Base-by-base conservation (phyloP, 1,140 invertebrate genomes). In the Alviniconcha marisindica region DNA sequence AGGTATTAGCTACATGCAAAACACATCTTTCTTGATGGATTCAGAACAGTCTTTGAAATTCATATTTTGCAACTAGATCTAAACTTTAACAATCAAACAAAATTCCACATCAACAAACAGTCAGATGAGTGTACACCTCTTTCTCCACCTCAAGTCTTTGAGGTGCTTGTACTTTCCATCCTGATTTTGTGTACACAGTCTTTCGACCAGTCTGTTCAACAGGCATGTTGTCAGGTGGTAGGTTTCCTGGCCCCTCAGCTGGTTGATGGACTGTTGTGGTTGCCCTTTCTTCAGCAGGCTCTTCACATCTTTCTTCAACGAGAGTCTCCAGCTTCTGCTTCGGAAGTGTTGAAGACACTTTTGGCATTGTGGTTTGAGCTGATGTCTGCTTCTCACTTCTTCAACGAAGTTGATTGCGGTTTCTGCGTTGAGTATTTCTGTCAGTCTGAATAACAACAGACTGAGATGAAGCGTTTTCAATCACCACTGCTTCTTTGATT, bases 401-500 rank as follows among this genome's bases (percentile, higher is more conserved):
- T 66, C 28, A 10, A 18, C 63, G 63, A 66, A 66, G 63, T 66
- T 66, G 63, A 66, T 10, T 66, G 63, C 28, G 28, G 28, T 66
- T 66, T 66, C 69, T 71, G 33, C 14, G 33, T 15, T 40, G 0
- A 40, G 69, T 15, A 71, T 36, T 36, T 5, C 14, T 18, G 36
- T 71, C 36, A 38, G 36, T 71, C 36, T 71, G 69, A 40, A 71
- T 21, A 15, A 40, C 33, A 40, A 40, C 33, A 38, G 69, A 71
- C 33, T 18, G 36, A 71, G 69, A 14, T 40, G 69, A 40, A 40
- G 69, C 33, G 10, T 38, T 71, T 40, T 38, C 36, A 15, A 14
- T 40, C 69, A 71, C 69, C 15, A 71, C 69, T 7, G 69, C 69
- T 40, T 71, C 33, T 18, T 71, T 71, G 69, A 36, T 40, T 71